Conservation (phyloP, 2,113 vertebrate genomes). For the Colius striatus region DNA sequence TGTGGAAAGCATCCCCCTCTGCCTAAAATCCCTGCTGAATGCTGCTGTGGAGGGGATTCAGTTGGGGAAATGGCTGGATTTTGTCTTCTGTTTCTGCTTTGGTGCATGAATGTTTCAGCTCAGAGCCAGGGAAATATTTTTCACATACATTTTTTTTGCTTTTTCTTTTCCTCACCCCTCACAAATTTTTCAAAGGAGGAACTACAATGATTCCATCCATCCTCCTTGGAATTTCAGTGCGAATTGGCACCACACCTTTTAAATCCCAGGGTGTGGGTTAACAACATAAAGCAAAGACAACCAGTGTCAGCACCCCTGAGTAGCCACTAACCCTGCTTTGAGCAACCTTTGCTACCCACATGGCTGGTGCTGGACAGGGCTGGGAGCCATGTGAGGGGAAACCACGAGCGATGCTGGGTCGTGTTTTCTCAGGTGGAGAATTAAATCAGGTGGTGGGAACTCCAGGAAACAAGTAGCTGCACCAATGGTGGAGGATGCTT, state of each 20-base stretch:
- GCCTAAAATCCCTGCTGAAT: not conserved
- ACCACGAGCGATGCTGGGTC: fast-evolving
- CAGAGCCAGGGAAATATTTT: not conserved
- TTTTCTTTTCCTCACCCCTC: not conserved
- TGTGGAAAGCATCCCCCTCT: not conserved
- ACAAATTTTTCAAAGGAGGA: not conserved
- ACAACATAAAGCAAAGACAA: fast-evolving
- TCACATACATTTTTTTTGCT: too few relatives aligned
- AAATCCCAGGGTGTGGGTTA: not conserved
- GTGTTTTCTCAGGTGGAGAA: not conserved
- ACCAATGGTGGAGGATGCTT: too few relatives aligned
- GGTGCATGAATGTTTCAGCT: not conserved
- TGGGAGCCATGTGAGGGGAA: not conserved
- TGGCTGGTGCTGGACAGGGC: not conserved
- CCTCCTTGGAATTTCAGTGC: not conserved
- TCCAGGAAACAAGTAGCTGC: not conserved
- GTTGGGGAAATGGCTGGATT: not conserved
- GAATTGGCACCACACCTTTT: not conserved
- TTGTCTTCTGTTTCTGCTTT: not conserved
- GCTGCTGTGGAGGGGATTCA: not conserved
- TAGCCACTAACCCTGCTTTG: not conserved
- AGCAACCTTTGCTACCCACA: not conserved
- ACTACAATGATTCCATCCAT: not conserved
- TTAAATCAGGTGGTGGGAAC: not conserved
- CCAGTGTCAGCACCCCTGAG: not conserved